phyloP scores from a whole-genome alignment of 2,113 vertebrate species.

The Trogon melanurus region DNA sequence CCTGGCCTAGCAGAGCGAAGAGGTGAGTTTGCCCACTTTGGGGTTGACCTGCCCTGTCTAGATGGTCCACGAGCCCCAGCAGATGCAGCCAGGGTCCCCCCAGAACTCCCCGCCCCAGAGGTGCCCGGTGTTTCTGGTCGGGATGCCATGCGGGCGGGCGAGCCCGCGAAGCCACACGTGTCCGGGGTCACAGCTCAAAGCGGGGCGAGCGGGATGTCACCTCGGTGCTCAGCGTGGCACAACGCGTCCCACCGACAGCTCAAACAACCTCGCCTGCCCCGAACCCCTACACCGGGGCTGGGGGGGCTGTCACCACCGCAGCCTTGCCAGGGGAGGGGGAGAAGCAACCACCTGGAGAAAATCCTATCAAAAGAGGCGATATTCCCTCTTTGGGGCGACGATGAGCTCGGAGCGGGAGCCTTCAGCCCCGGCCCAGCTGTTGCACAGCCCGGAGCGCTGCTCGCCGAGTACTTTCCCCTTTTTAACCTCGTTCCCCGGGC shows the following conservation, averaged over 20 bases:
- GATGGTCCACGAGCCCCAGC: neutral
- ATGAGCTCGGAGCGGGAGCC: neutral
- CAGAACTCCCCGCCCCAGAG: fast-evolving
- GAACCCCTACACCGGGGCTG: neutral
- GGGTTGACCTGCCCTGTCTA: neutral
- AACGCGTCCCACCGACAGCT: neutral
- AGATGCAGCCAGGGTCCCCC: neutral
- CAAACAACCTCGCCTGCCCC: fast-evolving
- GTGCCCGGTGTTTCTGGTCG: neutral
- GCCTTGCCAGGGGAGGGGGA: neutral
- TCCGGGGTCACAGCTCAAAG: neutral
- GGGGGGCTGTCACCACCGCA: fast-evolving
- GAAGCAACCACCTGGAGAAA: fast-evolving
- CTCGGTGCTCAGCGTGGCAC: fast-evolving
- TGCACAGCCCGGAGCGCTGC: fast-evolving
- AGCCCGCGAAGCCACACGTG: neutral
- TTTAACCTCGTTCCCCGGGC: neutral
- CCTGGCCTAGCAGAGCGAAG: neutral
- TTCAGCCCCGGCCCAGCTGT: fast-evolving
- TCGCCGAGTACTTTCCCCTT: neutral
- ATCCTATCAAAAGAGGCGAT: fast-evolving
- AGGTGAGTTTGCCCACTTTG: neutral
- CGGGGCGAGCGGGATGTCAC: neutral
- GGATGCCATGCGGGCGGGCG: neutral
- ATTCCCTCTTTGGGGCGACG: neutral